Conservation (phyloP, 2,113 vertebrate genomes). For the Ornithorhynchus anatinus region DNA sequence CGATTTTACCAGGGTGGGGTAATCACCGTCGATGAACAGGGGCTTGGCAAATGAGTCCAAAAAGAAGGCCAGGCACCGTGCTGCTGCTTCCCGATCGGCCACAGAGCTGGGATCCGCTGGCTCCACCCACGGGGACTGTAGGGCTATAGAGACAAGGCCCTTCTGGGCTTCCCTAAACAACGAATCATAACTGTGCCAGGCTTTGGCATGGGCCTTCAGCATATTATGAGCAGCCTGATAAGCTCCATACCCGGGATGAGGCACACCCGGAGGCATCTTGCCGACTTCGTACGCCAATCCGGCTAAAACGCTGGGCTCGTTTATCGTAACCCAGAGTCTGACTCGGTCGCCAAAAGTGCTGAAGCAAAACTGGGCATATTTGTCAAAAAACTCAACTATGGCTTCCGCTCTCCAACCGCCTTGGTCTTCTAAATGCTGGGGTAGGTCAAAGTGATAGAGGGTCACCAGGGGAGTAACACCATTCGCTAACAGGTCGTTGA, state of each 20-base stretch:
- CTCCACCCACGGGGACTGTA: conserved; percentile 76
- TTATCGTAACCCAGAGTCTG: conserved; percentile 83
- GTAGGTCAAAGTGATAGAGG: conserved; percentile 78
- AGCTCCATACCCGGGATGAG: conserved; percentile 62
- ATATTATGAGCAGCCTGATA: conserved; percentile 77
- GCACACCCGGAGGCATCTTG: conserved; percentile 65
- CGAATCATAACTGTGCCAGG: conserved; percentile 78
- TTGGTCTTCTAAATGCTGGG: conserved; percentile 75
- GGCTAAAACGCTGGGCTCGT: conserved; percentile 72
- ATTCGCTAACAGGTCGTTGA: conserved; percentile 73
- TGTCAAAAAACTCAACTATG: conserved; percentile 68
- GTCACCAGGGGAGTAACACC: conserved; percentile 74
- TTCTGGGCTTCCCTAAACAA: conserved; percentile 67
- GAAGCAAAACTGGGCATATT: conserved; percentile 80
- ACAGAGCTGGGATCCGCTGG: conserved; percentile 52
- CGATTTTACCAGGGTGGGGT: conserved; percentile 75
- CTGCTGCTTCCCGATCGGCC: conserved; percentile 63
- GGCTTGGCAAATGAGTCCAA: conserved; percentile 81
- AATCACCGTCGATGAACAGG: conserved; percentile 79
- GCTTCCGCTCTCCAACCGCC: conserved; percentile 72
- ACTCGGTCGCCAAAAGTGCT: conserved; percentile 76
- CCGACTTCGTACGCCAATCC: conserved; percentile 64
- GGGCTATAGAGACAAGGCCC: conserved; percentile 67
- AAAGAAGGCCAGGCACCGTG: conserved; percentile 68
- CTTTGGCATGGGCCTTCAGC: conserved; percentile 74